Percentiles rank a stretch among this genome's conserved stretches.
Conservation (phyloP, 1,140 invertebrate genomes). For the Musca domestica region DNA sequence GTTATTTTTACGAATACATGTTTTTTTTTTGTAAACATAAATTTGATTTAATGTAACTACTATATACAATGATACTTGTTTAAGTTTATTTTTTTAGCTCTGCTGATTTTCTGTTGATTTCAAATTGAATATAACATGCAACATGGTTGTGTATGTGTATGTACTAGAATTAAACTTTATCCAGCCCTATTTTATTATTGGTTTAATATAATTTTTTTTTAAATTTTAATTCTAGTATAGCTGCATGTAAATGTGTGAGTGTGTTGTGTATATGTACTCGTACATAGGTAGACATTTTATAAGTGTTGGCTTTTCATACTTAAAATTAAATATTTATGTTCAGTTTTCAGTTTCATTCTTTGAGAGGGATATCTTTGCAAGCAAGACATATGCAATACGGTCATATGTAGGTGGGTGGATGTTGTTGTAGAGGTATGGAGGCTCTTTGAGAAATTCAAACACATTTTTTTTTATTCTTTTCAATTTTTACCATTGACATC, state of each 20-base stretch:
- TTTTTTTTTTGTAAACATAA: neutral
- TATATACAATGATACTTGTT: slow-evolving; percentile 2
- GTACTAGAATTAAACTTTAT: slow-evolving; percentile 44
- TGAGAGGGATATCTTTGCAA: no score
- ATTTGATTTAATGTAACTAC: neutral
- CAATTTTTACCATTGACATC: slow-evolving; percentile 10
- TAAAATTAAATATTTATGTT: no score
- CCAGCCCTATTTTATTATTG: slow-evolving; percentile 34
- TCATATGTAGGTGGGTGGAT: neutral
- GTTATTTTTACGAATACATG: no score
- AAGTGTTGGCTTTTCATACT: neutral
- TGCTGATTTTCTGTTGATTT: neutral
- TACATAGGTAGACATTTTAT: neutral
- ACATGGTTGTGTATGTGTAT: no score
- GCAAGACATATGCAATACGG: neutral
- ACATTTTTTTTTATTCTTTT: no score
- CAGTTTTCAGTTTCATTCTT: no score
- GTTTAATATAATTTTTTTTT: slow-evolving; percentile 23
- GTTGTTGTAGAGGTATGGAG: neutral
- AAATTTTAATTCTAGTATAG: slow-evolving; percentile 41
- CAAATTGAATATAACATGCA: neutral
- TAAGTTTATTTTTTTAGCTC: neutral
- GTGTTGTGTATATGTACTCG: neutral
- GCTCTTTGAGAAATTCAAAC: neutral
- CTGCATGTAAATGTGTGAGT: neutral